These are phyloP conservation scores for Gobiocypris rarus DNA, from an alignment of 2,113 vertebrate species.

Conservation along the genomic window DNA sequence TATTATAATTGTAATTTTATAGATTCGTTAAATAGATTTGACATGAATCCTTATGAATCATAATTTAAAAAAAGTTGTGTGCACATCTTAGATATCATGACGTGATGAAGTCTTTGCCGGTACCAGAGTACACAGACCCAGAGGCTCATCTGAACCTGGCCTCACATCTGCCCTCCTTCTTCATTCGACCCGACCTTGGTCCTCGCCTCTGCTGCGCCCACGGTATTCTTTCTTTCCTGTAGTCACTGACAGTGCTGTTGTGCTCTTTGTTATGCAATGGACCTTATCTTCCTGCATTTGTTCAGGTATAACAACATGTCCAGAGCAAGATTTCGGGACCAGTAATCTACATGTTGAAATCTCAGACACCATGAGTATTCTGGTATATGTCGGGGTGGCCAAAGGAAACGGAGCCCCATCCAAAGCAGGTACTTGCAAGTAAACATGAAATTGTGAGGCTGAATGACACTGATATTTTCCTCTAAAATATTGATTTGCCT, in stretches of 20 bases:
- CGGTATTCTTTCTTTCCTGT: conserved; percentile 74
- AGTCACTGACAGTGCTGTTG: conserved; percentile 62
- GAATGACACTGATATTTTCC: not conserved
- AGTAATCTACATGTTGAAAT: conserved; percentile 90
- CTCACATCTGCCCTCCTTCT: conserved; percentile 86
- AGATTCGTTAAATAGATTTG: too few relatives aligned
- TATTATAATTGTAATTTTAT: not conserved
- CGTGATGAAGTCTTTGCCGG: conserved; percentile 82
- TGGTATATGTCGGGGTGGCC: conserved; percentile 85
- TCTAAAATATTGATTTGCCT: not conserved
- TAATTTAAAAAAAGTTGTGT: not conserved
- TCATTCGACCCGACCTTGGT: conserved; percentile 87
- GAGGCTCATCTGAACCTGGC: conserved; percentile 87
- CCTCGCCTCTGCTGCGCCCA: conserved; percentile 86
- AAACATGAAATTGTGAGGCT: not conserved
- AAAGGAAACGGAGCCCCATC: conserved; percentile 84
- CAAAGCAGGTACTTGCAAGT: conserved; percentile 78
- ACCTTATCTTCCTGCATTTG: not conserved
- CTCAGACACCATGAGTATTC: conserved; percentile 86
- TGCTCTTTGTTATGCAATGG: conserved; percentile 26
- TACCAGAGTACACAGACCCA: conserved; percentile 87
- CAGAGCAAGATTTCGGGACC: conserved; percentile 87
- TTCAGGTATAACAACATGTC: conserved; percentile 82
- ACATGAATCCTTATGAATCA: too few relatives aligned
- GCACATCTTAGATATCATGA: conserved; percentile 80